Evolutionary conservation across 2,797 vertebrate genomes (phyloP), one percentile per base, ranked within the genome.

Genomic region (Notoglanidium macrostoma): DNA sequence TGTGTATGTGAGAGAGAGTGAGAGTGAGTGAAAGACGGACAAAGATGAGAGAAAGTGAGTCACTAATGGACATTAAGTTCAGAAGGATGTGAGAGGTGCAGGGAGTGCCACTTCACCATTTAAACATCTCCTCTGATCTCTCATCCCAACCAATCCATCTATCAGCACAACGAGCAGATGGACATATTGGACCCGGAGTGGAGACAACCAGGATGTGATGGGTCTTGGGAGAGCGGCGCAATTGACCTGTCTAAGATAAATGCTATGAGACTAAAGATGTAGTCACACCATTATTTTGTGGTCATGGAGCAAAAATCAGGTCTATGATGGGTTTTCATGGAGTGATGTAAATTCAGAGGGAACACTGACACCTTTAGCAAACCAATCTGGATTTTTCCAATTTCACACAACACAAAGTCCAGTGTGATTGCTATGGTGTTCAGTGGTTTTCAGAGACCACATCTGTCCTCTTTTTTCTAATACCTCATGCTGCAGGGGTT

Each of bases 111-210:
- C 26, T 68, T 67, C 83, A 77, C 70, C 78, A 83, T 87, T 88
- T 81, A 87, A 84, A 89, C 67, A 76, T 29, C 46, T 74, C 55
- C 74, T 87, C 87, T 87, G 83, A 89, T 79, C 83, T 65, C 65
- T 86, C 72, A 83, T 87, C 85, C 83, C 44, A 89, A 55, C 80
- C 77, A 63, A 83, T 84, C 84, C 68, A 74, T 85, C 83, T 59
- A 54, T 89, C 87, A 65, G 79, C 82, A 77, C 55, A 61, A 63
- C 7, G 15, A 84, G 83, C 57, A 87, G 79, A 90, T 72, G 85
- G 78, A 67, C 49, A 49, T 85, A 73, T 88, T 86, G 79, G 61
- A 67, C 51, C 46, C 54, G 57, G 63, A 85, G 54, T 86, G 83
- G 72, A 86, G 87, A 85, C 79, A 72, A 77, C 78, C 76, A 67